A percentile compares a stretch with the other conserved stretches of the same genome.
phyloP scores from a whole-genome alignment of 1,140 invertebrate genomes.

The Danaus plexippus region DNA sequence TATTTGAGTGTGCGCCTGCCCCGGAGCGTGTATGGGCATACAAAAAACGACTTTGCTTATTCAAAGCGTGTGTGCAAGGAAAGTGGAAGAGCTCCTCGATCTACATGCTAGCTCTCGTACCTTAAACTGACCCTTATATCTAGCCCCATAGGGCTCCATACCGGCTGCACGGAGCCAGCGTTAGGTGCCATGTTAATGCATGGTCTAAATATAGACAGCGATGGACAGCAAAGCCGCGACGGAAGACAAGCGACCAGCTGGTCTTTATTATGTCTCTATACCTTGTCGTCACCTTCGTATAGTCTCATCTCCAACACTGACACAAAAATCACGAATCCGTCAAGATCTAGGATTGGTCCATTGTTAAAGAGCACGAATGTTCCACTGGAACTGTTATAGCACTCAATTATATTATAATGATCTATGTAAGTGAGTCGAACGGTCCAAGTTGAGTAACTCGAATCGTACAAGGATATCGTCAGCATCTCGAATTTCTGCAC shows the following conservation, averaged over 20 bases:
- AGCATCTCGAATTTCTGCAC: slow-evolving; percentile 3
- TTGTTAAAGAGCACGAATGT: no score
- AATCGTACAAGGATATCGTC: slow-evolving; percentile 1
- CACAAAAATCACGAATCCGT: no score
- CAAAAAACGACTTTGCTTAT: slow-evolving; percentile 22
- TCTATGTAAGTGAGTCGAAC: no score
- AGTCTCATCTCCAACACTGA: no score
- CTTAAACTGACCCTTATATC: neutral
- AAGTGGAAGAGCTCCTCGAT: slow-evolving; percentile 27
- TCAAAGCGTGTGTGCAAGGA: slow-evolving; percentile 26
- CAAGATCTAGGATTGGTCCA: no score
- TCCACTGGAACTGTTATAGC: no score
- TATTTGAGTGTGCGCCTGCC: slow-evolving; percentile 14
- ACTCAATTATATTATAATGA: no score
- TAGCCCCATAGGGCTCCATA: neutral
- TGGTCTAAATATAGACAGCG: slow-evolving; percentile 11
- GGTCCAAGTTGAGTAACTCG: neutral
- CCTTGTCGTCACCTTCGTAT: no score
- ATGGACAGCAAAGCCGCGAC: slow-evolving; percentile 14
- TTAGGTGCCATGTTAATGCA: slow-evolving; percentile 5
- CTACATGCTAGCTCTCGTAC: slow-evolving; percentile 1
- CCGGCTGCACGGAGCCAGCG: neutral
- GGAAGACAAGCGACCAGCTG: slow-evolving; percentile 18
- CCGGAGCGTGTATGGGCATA: slow-evolving; percentile 22
- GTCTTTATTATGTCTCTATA: slow-evolving; percentile 7